Percentiles rank a stretch among this genome's conserved stretches.
Conservation (phyloP, 2,113 vertebrate species). For the Colossoma macropomum region DNA sequence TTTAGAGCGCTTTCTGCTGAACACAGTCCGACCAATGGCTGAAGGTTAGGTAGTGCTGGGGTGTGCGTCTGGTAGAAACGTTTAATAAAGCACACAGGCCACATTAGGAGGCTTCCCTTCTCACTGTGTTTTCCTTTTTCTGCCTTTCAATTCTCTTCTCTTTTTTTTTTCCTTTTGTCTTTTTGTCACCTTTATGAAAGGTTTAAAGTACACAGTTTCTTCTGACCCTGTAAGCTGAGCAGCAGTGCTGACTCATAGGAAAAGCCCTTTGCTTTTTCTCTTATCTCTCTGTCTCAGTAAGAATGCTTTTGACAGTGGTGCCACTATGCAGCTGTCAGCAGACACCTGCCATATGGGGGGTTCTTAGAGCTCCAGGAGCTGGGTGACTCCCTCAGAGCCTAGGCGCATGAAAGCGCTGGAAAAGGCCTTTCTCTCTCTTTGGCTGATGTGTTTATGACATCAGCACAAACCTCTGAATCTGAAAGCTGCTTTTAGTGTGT, state of each 20-base stretch:
- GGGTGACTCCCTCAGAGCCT: background rate
- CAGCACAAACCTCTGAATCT: background rate
- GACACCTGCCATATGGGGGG: constrained; percentile 32
- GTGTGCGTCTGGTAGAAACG: background rate
- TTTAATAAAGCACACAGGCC: constrained; percentile 12
- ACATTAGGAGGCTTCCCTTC: background rate
- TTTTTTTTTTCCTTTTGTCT: background rate
- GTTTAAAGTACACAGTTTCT: constrained; percentile 1
- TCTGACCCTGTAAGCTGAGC: background rate
- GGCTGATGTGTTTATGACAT: background rate
- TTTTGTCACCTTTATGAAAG: background rate
- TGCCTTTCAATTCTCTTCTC: background rate
- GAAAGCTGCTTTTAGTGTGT: background rate
- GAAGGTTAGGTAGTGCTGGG: background rate
- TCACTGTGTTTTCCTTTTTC: background rate
- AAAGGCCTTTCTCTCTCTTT: background rate
- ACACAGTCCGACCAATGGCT: background rate
- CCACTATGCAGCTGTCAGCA: constrained; percentile 42
- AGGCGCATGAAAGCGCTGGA: too few species aligned
- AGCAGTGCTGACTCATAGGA: constrained; percentile 13
- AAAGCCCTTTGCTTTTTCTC: constrained; percentile 5
- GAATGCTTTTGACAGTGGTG: constrained; percentile 13
- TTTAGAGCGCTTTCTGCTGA: constrained; percentile 48
- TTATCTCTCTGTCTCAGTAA: background rate
- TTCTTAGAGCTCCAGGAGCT: constrained; percentile 3